These are phyloP conservation scores for Lonchura striata DNA, from an alignment of 2,113 vertebrate species.

Conservation along the genomic window DNA sequence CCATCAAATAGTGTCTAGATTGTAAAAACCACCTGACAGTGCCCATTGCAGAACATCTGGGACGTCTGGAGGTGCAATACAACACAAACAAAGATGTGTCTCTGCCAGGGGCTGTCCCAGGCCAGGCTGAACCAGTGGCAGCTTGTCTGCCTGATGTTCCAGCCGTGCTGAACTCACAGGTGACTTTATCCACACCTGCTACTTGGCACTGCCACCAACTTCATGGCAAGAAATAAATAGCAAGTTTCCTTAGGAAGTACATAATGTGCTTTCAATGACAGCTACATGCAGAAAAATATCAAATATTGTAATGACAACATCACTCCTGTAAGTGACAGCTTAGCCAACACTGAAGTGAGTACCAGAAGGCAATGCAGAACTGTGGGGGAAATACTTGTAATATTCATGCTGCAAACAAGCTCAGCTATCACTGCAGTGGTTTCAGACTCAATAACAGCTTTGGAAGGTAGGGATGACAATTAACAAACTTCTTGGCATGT, in stretches of 20 bases:
- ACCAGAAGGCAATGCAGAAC: slow-evolving; percentile 44
- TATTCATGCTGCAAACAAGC: neutral
- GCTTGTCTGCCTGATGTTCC: neutral
- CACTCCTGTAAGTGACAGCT: slow-evolving; percentile 45
- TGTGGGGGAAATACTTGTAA: slow-evolving; percentile 39
- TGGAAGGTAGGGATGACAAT: neutral
- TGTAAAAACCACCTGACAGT: neutral
- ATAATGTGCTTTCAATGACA: neutral
- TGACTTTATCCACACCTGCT: neutral
- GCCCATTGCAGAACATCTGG: neutral
- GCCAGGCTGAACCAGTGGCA: neutral
- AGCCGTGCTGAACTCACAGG: neutral
- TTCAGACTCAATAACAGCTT: neutral
- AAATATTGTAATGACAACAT: slow-evolving; percentile 41
- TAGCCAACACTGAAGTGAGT: slow-evolving; percentile 38
- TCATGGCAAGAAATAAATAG: neutral
- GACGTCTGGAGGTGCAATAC: neutral
- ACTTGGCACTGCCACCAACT: neutral
- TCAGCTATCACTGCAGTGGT: neutral
- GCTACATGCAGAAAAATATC: neutral
- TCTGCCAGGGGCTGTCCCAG: neutral
- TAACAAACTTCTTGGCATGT: neutral
- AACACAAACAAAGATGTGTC: neutral
- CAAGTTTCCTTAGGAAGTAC: neutral
- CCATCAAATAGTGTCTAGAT: neutral